Percentiles rank a stretch among this genome's conserved stretches.
Evolutionary conservation across 2,888 invertebrate species (phyloP).

Genomic region (Ephialtes manifestator): DNA sequence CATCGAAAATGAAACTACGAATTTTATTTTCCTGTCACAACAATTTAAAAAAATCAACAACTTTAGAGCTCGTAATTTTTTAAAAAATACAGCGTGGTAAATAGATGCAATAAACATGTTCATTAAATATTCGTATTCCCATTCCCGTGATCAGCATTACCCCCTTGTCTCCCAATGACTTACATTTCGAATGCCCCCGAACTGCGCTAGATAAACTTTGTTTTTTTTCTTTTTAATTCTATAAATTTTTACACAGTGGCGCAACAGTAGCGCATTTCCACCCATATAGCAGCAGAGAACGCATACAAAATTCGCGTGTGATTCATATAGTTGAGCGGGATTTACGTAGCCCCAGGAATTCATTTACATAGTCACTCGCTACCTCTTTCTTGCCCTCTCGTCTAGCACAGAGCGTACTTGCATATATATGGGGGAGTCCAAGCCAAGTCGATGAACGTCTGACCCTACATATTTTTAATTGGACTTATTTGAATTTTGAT

Average conservation of each 20-base stretch:
- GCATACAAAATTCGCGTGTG: conserved; percentile 43
- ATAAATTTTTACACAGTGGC: conserved; percentile 39
- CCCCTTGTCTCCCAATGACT: not conserved
- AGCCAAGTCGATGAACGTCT: not conserved
- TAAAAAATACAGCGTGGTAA: not conserved
- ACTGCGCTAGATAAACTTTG: not conserved
- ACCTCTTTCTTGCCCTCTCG: conserved; percentile 41
- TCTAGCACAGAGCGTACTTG: conserved; percentile 1
- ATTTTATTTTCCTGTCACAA: too few species aligned
- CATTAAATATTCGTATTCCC: too few species aligned
- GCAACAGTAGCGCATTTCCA: conserved; percentile 6
- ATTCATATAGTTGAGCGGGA: conserved; percentile 37
- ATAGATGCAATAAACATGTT: not conserved
- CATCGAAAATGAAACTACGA: too few species aligned
- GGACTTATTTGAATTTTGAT: too few species aligned
- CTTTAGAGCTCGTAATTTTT: not conserved
- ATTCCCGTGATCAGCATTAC: not conserved
- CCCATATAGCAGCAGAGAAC: conserved; percentile 12
- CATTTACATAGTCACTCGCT: conserved; percentile 60
- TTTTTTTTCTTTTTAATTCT: conserved; percentile 36
- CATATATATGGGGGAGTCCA: not conserved
- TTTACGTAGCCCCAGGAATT: conserved; percentile 51
- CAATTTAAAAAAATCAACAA: not conserved
- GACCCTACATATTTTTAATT: not conserved
- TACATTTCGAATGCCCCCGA: not conserved